A percentile compares a stretch with the other conserved stretches of the same genome.
These are phyloP conservation scores for Delia radicum DNA, from an alignment of 1,140 invertebrate genomes.

Conservation along the genomic window DNA sequence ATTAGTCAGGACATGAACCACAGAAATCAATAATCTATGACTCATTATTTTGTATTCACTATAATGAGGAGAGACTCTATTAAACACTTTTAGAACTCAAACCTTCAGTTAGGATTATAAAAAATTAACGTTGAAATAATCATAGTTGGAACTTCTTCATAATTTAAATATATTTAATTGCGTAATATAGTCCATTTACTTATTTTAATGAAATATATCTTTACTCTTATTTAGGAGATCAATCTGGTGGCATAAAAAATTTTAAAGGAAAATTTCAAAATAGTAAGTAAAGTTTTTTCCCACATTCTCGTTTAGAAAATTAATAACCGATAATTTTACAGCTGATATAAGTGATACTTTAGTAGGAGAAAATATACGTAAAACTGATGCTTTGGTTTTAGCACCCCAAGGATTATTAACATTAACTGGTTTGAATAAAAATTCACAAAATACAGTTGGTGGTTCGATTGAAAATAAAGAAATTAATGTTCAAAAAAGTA, in stretches of 20 bases:
- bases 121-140: too few relatives aligned
- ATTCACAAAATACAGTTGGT: not conserved
- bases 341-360: slow-evolving; percentile 7
- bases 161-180: not conserved
- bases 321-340: not conserved
- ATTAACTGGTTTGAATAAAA: not conserved
- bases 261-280: not conserved
- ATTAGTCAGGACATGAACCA: too few relatives aligned
- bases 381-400: not conserved
- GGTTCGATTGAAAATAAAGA: not conserved
- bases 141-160: not conserved
- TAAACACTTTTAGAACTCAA: too few relatives aligned
- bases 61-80: too few relatives aligned
- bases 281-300: not conserved
- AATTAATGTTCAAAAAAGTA: not conserved
- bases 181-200: not conserved
- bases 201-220: too few relatives aligned
- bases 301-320: not conserved
- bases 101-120: too few relatives aligned
- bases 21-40: too few relatives aligned
- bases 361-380: not conserved
- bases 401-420: not conserved
- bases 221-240: not conserved
- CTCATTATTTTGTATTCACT: too few relatives aligned
- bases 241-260: not conserved